Evolutionary conservation across 2,888 invertebrate species (phyloP), one percentile per base, ranked within the genome.

Genomic region (Miltochrista miniata): DNA sequence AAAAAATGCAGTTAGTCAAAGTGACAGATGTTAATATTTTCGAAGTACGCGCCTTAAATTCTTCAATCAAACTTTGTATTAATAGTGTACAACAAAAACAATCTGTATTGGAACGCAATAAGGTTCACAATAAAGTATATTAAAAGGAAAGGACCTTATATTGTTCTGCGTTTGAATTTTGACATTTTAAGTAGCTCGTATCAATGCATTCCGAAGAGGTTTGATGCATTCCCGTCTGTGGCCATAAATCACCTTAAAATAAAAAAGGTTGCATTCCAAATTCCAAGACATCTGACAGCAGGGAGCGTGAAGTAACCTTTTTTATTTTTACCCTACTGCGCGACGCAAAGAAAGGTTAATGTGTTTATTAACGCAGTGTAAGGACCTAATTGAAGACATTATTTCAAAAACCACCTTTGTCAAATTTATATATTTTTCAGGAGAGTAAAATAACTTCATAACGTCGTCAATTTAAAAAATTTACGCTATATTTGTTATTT

Each of bases 261-360:
- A 64, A 60, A 61, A 70, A 64, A 51, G 50, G 51, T 55, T 36
- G 54, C 64, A 72, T 75, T 71, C 69, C 65, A 56, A 55, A 57
- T 46, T 54, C 37, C 54, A 46, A 47, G 3, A 24, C 18, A 24
- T 24, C 18, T 4, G 18, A 24, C 18, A 24, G 5, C 56, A 60
- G 59, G 43, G 54, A 61, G 61, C 54, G 54, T 58, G 49, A 45
- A 53, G 48, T 58, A n/a, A 24, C 11, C 7, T 13, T 13, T 13
- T 3, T 10, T 43, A 14, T 12, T 39, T 18, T 39, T 39, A 13
- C 14, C 15, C 18, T 24, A 24, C 18, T 24, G 5, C 18, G n/a
- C n/a, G n/a, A n/a, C n/a, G n/a, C n/a, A n/a, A n/a, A n/a, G n/a
- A n/a, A n/a, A n/a, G n/a, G n/a, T n/a, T n/a, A n/a, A n/a, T n/a